Evolutionary conservation across 2,113 vertebrate species (phyloP).

Genomic region (Megaceryle torquata): DNA sequence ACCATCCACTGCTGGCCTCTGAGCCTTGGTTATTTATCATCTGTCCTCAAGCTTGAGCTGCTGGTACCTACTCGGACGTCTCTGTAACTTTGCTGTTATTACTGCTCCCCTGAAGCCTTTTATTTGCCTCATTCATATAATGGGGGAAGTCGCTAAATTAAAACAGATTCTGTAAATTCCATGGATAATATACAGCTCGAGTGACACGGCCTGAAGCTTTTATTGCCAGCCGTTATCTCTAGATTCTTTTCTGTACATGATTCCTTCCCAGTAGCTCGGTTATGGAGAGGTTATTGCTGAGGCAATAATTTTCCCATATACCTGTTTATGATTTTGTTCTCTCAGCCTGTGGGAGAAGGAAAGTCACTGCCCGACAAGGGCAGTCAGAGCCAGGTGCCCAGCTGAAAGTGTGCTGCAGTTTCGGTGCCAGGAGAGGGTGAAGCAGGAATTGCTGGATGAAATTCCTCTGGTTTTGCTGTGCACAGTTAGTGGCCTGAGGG

Average conservation of each 20-base stretch:
- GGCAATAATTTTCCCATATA: neutral
- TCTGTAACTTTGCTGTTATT: neutral
- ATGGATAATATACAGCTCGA: neutral
- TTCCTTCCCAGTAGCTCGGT: neutral
- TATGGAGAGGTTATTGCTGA: neutral
- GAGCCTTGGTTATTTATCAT: fast-evolving
- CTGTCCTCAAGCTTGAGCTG: neutral
- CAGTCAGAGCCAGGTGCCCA: neutral
- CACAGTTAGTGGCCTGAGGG: neutral
- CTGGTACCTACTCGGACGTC: fast-evolving
- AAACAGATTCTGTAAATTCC: neutral
- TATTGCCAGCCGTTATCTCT: neutral
- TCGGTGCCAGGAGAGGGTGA: neutral
- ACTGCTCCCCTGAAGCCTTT: neutral
- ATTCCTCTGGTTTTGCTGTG: neutral
- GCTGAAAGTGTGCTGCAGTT: neutral
- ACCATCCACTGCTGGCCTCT: fast-evolving
- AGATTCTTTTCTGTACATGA: neutral
- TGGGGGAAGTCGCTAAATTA: neutral
- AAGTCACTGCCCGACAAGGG: neutral
- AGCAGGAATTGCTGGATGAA: neutral
- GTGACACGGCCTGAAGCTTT: neutral
- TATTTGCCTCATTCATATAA: neutral
- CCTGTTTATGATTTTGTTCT: neutral
- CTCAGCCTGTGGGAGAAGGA: neutral